Base-by-base conservation (phyloP, 2,888 invertebrate genomes). In the Cryptocephalus primarius region DNA sequence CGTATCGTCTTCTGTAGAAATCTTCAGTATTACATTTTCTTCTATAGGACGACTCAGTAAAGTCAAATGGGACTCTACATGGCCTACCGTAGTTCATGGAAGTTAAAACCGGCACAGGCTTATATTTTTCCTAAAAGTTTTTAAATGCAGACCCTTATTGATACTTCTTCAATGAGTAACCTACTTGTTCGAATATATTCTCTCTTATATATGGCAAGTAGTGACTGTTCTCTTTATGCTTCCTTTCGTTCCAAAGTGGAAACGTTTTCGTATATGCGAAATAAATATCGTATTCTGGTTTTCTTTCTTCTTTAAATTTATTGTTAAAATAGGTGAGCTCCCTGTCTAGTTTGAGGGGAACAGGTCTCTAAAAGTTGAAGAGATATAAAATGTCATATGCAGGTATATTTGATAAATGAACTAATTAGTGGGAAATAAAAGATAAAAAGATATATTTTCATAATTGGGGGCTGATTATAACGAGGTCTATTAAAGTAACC, bases 291-390 rank as follows among this genome's bases (percentile, higher is more conserved):
- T 69, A 71, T 43, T 67, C 63, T 14, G 56, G 49, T 6, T 54
- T 44, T 31, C 48, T 43, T 11, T 49, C 47, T 32, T 55, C 49
- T 14, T 53, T 50, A 9, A 52, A 47, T 32, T 55, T 49, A 45
- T 68, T 70, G 49, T 67, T 64, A 53, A 70, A 71, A 48, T 63
- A 70, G 2, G 64, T 65, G 9, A 70, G 66, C 58, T 58, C 48
- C 48, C 54, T 50, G 45, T 51, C 49, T 11, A 55, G 38, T 12
- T 60, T 58, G 34, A 64, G 44, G 44, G 58, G 54, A 33, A 53
- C 52, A 9, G 56, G 51, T 51, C 57, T 59, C 65, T 65, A 49
- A 32, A 12, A 36, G 11, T 38, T 22, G 22, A 22, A 4, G 22
- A 22, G 22, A 22, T 2, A 22, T 22, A 22, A 22, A 6, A 22